phyloP scores from a whole-genome alignment of 1,140 invertebrate genomes.

The Ectropis grisescens region DNA sequence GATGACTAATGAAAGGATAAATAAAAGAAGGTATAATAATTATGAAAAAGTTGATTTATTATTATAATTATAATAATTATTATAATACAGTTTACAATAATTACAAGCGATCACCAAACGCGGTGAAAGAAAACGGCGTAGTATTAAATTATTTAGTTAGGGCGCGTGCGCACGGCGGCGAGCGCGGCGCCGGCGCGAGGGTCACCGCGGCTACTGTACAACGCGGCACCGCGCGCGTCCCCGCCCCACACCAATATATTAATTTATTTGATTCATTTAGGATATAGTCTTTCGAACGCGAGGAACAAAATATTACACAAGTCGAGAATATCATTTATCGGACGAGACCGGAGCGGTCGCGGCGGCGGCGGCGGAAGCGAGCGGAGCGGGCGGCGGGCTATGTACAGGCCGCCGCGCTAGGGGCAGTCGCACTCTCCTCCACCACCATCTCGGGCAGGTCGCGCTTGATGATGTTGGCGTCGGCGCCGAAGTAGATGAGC shows the following conservation, averaged over 20 bases:
- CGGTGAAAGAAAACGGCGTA: slow-evolving; percentile 67
- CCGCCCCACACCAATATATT: slow-evolving; percentile 18
- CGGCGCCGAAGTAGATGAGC: slow-evolving; percentile 92
- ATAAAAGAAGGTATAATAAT: slow-evolving; percentile 57
- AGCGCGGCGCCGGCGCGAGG: slow-evolving; percentile 10
- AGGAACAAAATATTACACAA: slow-evolving; percentile 67
- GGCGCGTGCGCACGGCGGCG: slow-evolving; percentile 6
- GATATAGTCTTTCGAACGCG: slow-evolving; percentile 67
- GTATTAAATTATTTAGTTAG: slow-evolving; percentile 61
- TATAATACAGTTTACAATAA: slow-evolving; percentile 71
- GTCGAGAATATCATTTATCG: slow-evolving; percentile 64
- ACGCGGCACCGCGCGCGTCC: slow-evolving; percentile 8
- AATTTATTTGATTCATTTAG: slow-evolving; percentile 44
- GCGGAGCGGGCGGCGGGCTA: slow-evolving; percentile 33
- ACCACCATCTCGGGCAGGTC: slow-evolving; percentile 97
- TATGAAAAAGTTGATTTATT: slow-evolving; percentile 70
- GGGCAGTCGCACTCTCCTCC: slow-evolving; percentile 96
- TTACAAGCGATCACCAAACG: slow-evolving; percentile 69
- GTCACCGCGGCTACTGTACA: slow-evolving; percentile 7
- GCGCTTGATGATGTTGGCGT: slow-evolving; percentile 92
- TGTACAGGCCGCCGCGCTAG: slow-evolving; percentile 61
- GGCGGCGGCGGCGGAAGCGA: slow-evolving; percentile 51
- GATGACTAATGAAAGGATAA: no score
- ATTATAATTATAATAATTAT: slow-evolving; percentile 68
- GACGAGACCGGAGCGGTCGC: slow-evolving; percentile 55